Percentiles rank a stretch among this genome's conserved stretches.
Conservation (phyloP, 2,797 vertebrate genomes). For the Linurgus olivaceus region DNA sequence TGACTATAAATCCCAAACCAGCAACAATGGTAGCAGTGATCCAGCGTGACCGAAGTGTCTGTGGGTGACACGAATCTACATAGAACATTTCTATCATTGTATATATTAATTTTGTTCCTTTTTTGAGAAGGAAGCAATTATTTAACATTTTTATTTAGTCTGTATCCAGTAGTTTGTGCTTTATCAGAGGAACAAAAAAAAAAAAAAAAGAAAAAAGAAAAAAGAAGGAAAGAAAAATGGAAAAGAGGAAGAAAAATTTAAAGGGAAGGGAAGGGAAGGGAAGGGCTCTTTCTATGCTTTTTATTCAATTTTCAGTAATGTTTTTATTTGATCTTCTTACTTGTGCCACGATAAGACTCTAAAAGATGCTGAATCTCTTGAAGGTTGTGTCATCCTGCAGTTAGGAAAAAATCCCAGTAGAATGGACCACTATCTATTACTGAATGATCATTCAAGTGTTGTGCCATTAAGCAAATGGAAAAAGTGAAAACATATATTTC, state of each 20-base stretch:
- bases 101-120: background rate
- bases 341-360: background rate
- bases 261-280: no score
- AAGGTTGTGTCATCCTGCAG: background rate
- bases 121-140: background rate
- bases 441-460: background rate
- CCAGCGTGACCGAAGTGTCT: background rate
- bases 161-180: background rate
- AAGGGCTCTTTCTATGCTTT: background rate
- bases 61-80: background rate
- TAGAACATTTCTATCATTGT: background rate
- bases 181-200: background rate
- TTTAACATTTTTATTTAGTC: background rate
- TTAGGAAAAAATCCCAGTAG: background rate
- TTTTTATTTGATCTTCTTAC: background rate
- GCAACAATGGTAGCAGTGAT: slow-evolving; percentile 12
- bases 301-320: background rate
- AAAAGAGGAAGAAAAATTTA: background rate
- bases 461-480: background rate
- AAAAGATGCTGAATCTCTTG: background rate
- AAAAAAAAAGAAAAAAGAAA: background rate
- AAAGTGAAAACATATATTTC: background rate
- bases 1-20: background rate
- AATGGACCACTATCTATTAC: background rate
- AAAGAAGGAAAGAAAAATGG: background rate